A percentile compares a stretch with the other conserved stretches of the same genome.
Conservation (phyloP, 2,888 invertebrate species). For the Heteromyza rotundicornis region DNA sequence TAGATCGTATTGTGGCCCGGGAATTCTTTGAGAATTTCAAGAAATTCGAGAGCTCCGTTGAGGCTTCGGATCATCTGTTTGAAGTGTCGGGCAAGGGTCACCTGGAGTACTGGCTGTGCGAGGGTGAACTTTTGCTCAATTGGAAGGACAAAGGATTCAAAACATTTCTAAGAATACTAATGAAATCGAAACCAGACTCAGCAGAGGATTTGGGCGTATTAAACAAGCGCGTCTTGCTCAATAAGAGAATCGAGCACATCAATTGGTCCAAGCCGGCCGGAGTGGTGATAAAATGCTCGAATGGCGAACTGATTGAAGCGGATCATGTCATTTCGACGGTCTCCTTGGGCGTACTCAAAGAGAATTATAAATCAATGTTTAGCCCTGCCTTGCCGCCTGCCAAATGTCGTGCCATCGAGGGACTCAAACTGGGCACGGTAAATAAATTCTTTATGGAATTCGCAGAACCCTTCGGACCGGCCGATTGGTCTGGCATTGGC, state of each 20-base stretch:
- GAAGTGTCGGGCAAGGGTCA: slow-evolving; percentile 72
- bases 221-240: slow-evolving; percentile 49
- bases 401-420: slow-evolving; percentile 65
- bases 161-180: slow-evolving; percentile 71
- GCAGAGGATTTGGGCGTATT: slow-evolving; percentile 45
- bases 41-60: slow-evolving; percentile 62
- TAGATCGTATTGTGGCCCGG: slow-evolving; percentile 60
- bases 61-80: slow-evolving; percentile 72
- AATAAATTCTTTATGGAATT: slow-evolving; percentile 71
- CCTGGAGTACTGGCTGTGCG: slow-evolving; percentile 70
- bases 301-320: slow-evolving; percentile 61
- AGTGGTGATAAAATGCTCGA: slow-evolving; percentile 43
- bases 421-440: slow-evolving; percentile 67
- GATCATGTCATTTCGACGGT: slow-evolving; percentile 69
- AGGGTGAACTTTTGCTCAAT: slow-evolving; percentile 73
- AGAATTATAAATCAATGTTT: slow-evolving; percentile 58
- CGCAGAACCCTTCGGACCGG: slow-evolving; percentile 65
- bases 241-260: slow-evolving; percentile 45
- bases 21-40: slow-evolving; percentile 70
- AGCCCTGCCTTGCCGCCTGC: slow-evolving; percentile 62
- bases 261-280: slow-evolving; percentile 40
- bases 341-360: slow-evolving; percentile 69
- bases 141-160: slow-evolving; percentile 79
- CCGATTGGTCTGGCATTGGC: slow-evolving; percentile 63
- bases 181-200: slow-evolving; percentile 50